Evolutionary conservation across 2,888 invertebrate species (phyloP), one percentile per base, ranked within the genome.

Genomic region (Parapristionchus giblindavisi): DNA sequence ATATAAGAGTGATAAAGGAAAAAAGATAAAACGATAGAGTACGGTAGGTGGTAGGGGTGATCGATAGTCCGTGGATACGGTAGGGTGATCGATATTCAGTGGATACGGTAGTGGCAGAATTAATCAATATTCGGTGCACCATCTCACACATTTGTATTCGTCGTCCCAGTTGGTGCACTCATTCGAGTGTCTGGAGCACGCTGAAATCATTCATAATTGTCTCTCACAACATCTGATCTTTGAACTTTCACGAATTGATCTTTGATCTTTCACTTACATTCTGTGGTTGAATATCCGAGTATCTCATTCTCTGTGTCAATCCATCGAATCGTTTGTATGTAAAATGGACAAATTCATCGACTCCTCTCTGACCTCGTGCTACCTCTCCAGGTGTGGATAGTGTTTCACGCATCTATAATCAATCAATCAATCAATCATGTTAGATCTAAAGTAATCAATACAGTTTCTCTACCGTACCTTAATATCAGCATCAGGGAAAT

Each of bases 301-400:
- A 70, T 29, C 76, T 79, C 27, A 94, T 94, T 85, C 94, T 92
- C 89, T 95, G 95, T 71, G 96, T 96, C 81, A 96, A 91, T 38
- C 96, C 97, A 90, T 99, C 98, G 90, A 99, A 99, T 85, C 99
- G 92, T 90, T 98, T 97, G 91, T 97, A 99, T 79, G 99, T 99
- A 91, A 99, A 99, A 91, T 99, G 99, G 89, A 99, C 96, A 90
- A 99, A 99, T 85, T 99, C 98, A 95, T 98, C 98, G 29, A 80
- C 79, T 36, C 81, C 72, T 58, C 75, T 5, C 48, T 61, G 43
- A 32, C 29, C 93, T 48, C 82, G 83, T 87, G 71, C 76, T 24
- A 52, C 76, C 52, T 75, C 75, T 36, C n/a, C 75, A n/a, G 52
- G 68, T 66, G 52, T 76, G 36, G 21, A 51, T 60, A 29, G 72